Base-by-base conservation (phyloP, 2,113 vertebrate species). In the Eclectus roratus region DNA sequence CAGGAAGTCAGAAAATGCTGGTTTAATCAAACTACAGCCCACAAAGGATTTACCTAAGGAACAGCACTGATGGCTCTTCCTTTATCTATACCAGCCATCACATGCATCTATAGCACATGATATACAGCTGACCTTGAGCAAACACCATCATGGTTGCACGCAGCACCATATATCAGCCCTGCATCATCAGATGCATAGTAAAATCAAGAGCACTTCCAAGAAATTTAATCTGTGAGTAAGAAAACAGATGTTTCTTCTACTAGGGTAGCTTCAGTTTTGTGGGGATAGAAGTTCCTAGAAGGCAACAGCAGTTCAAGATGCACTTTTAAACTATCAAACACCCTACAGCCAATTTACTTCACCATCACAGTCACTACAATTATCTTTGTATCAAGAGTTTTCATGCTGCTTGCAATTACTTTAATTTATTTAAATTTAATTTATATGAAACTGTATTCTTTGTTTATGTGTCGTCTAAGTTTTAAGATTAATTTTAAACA, bases 401-500 rank as follows among this genome's bases (percentile, higher is more conserved):
- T 64, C 39, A 56, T 13, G 23, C 16, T 68, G 18, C 23, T 89
- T 87, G 7, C 16, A 87, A 73, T 85, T 80, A 87, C 16, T 24
- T 79, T 61, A 78, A 65, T 53, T 81, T 77, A 90, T 68, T 90
- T 83, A 39, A 92, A 92, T 88, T 64, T 79, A 39, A 46, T 85
- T 88, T 77, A 60, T 78, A 81, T 73, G 49, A 89, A 90, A 91
- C 44, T 50, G 2, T 70, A 18, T 27, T 87, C 28, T 73, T 77
- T 29, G 10, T 52, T 68, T 69, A 71, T 17, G 7, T 27, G 4
- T 49, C 76, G 61, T 23, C 27, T 64, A 72, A 41, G 6, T 65
- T 93, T 86, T 76, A 80, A 85, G 33, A 85, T 39, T 50, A n/a
- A 11, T 80, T 77, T 91, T 86, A 89, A 94, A 55, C n/a, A 93